phyloP scores from a whole-genome alignment of 1,140 invertebrate genomes.

The Drosophila busckii region DNA sequence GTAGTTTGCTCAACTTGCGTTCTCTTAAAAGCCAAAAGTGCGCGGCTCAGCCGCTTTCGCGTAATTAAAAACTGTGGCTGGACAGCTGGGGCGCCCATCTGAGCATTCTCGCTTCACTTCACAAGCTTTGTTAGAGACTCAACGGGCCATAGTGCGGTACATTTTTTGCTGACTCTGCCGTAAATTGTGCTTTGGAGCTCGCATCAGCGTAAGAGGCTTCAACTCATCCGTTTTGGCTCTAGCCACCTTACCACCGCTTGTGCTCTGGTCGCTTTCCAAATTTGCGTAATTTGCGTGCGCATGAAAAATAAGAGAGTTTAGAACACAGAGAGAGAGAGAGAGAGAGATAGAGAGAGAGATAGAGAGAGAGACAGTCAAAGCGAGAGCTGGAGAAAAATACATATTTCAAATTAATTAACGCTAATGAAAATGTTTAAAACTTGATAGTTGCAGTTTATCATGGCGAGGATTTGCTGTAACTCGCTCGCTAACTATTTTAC shows the following conservation, averaged over 20 bases:
- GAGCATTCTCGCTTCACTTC: conserved; percentile 33
- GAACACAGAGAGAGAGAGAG: conserved; percentile 4
- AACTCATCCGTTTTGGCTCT: conserved; percentile 23
- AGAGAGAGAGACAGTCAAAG: conserved; percentile 2
- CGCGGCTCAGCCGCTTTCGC: conserved; percentile 69
- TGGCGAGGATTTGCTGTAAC: conserved; percentile 3
- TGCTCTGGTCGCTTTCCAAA: not conserved
- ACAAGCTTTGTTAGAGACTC: conserved; percentile 36
- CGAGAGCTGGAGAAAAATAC: conserved; percentile 45
- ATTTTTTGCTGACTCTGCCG: conserved; percentile 62
- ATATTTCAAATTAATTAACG: conserved; percentile 77
- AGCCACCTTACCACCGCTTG: not conserved
- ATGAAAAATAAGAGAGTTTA: conserved; percentile 28
- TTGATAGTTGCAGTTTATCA: conserved; percentile 40
- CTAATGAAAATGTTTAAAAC: conserved; percentile 77
- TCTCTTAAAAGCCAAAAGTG: conserved; percentile 70
- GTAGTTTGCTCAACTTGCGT: conserved; percentile 14
- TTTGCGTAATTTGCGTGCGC: conserved; percentile 63
- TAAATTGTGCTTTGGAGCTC: conserved; percentile 64
- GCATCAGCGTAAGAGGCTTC: conserved; percentile 60
- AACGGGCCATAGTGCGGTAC: no score
- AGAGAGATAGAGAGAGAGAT: conserved; percentile 5
- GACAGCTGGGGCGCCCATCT: conserved; percentile 24
- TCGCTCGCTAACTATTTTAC: not conserved
- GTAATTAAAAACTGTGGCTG: conserved; percentile 72